Conservation (phyloP, 2,888 invertebrate genomes). For the Sabatieria punctata region DNA sequence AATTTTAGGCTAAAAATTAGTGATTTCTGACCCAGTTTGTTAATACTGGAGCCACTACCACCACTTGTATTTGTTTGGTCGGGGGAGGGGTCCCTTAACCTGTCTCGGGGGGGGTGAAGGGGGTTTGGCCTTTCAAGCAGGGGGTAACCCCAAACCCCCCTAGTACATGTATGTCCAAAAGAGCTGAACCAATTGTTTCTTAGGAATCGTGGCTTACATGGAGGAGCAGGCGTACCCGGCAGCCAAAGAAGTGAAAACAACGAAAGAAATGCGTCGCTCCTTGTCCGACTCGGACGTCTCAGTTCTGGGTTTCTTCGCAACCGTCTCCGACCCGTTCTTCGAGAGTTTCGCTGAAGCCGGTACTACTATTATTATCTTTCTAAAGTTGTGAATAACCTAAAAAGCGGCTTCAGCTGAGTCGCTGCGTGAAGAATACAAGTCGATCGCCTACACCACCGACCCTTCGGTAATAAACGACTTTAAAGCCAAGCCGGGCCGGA, state of each 20-base stretch:
- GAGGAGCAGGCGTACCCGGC: conserved; percentile 37
- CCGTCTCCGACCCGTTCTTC: conserved; percentile 32
- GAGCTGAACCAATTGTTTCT: too few species aligned
- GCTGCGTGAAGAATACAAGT: conserved; percentile 35
- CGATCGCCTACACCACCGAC: conserved; percentile 37
- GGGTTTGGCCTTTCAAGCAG: background rate
- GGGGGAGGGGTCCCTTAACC: too few species aligned
- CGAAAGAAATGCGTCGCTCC: conserved; percentile 32
- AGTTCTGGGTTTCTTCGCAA: conserved; percentile 41
- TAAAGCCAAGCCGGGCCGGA: conserved; percentile 29
- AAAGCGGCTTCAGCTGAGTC: conserved; percentile 32
- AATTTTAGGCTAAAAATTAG: too few species aligned
- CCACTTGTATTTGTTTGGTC: too few species aligned
- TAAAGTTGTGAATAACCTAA: conserved; percentile 2
- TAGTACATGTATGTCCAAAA: background rate
- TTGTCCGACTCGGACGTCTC: conserved; percentile 36
- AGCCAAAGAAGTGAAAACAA: conserved; percentile 25
- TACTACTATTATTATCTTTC: conserved; percentile 10
- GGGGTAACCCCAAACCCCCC: background rate
- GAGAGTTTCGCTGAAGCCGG: conserved; percentile 37
- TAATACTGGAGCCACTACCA: too few species aligned
- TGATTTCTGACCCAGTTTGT: too few species aligned
- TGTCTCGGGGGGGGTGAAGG: background rate
- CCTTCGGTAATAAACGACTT: conserved; percentile 28
- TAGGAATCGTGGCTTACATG: conserved; percentile 41